Base-by-base conservation (phyloP, 1,140 invertebrate genomes). In the Littorina saxatilis region DNA sequence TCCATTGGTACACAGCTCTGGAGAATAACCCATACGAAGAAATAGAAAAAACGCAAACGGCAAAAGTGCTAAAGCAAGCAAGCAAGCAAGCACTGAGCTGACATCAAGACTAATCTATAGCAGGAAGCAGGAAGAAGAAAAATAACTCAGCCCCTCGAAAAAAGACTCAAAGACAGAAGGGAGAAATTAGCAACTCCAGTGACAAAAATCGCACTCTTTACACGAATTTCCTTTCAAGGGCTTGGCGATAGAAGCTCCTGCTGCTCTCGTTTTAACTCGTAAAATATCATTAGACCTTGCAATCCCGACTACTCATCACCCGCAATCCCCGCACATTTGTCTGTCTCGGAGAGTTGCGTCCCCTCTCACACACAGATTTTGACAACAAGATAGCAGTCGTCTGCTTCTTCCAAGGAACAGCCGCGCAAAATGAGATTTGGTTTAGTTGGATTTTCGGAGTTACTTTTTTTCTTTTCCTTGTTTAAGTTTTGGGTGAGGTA, bases 201-300 rank as follows among this genome's bases (percentile, higher is more conserved):
- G 39, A 63, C 58, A 29, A 61, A 27, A 66, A 78, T 78, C 76
- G 39, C 55, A 20, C 76, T 78, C 76, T 78, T 78, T 78, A 78
- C 76, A 78, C 52, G 76, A 63, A 35, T 78, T 78, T 39, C 55
- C 76, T 78, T 43, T 78, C 76, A 78, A 63, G 32, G 39, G 39
- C 55, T 78, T 37, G 35, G 20, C 37, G 55, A 27, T 27, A 43
- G 39, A 37, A 20, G 32, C 9, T 39, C 15, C 52, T 27, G 13
- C 23, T 35, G 55, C 55, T 58, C 39, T 39, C 55, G 50, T n/a
- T 43, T 63, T 58, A 61, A 63, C 76, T 78, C 76, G 76, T 78
- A 78, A 78, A 78, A 78, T 63, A 78, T 78, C 76, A 78, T 78
- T 78, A 78, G n/a, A 39, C 50, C 50, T 29, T 39, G 58, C 58